Conservation (phyloP, 2,888 invertebrate species). For the Philhelius pedissequus region DNA sequence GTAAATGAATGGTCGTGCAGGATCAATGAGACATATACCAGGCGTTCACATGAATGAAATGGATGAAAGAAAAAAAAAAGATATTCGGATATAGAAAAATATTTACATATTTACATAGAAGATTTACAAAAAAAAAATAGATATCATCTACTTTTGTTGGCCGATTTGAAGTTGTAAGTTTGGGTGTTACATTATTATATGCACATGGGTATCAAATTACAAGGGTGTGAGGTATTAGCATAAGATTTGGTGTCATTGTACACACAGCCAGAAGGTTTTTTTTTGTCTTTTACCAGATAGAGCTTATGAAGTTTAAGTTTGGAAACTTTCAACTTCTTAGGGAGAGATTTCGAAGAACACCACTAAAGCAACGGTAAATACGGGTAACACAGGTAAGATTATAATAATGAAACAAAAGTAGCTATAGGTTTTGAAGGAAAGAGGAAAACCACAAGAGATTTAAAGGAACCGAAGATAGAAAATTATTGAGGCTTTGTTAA, state of each 20-base stretch:
- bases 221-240: background rate
- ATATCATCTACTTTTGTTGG: background rate
- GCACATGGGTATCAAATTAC: too few relatives aligned
- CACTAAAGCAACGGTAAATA: background rate
- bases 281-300: background rate
- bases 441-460: background rate
- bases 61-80: slow-evolving; percentile 42
- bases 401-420: background rate
- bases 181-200: background rate
- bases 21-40: slow-evolving; percentile 60
- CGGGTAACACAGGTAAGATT: background rate
- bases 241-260: slow-evolving; percentile 14
- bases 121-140: slow-evolving; percentile 1
- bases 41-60: slow-evolving; percentile 52
- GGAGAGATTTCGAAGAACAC: background rate
- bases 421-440: background rate
- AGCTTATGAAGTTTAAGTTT: background rate
- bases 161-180: background rate
- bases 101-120: slow-evolving; percentile 40
- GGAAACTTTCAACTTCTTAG: background rate
- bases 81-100: slow-evolving; percentile 12
- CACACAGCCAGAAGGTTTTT: slow-evolving; percentile 12
- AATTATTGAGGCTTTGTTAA: background rate
- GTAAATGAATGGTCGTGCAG: slow-evolving; percentile 61
- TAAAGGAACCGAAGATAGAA: background rate